Evolutionary conservation across 1,140 invertebrate species (phyloP).

Genomic region (Meloidogyne exigua): DNA sequence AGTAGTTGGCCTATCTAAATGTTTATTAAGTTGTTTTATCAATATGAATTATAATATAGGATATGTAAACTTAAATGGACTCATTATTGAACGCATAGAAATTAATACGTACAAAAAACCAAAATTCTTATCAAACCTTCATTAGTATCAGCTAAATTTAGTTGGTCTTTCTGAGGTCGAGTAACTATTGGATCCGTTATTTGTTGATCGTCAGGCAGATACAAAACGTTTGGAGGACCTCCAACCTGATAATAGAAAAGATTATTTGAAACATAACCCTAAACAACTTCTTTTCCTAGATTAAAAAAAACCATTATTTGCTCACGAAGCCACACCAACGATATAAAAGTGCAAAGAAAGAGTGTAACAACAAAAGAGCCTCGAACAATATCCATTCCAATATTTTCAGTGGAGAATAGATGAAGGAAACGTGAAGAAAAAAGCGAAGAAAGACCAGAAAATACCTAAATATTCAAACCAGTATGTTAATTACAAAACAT

Average conservation of each 20-base stretch:
- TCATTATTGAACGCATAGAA: too few species aligned
- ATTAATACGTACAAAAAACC: too few species aligned
- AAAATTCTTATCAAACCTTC: too few species aligned
- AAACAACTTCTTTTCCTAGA: too few species aligned
- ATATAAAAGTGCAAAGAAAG: slow-evolving; percentile 90
- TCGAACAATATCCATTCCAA: slow-evolving; percentile 48
- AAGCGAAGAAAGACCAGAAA: slow-evolving; percentile 69
- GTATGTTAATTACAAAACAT: too few species aligned
- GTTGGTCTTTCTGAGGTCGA: not conserved
- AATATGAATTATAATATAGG: too few species aligned
- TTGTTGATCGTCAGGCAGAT: slow-evolving; percentile 37
- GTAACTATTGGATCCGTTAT: not conserved
- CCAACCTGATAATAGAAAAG: slow-evolving; percentile 17
- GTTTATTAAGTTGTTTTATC: too few species aligned
- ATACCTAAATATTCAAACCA: slow-evolving; percentile 10
- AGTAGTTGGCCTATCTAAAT: not conserved
- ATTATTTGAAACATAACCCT: too few species aligned
- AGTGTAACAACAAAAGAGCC: slow-evolving; percentile 94
- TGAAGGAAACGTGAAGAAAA: slow-evolving; percentile 80
- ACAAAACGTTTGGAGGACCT: slow-evolving; percentile 31
- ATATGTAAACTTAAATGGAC: too few species aligned
- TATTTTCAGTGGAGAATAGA: slow-evolving; percentile 67
- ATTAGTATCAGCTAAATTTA: not conserved
- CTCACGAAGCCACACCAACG: slow-evolving; percentile 94
- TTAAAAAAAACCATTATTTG: slow-evolving; percentile 80